A percentile compares a stretch with the other conserved stretches of the same genome.
Evolutionary conservation across 2,888 invertebrate genomes (phyloP).

Genomic region (Dascillus cervinus): DNA sequence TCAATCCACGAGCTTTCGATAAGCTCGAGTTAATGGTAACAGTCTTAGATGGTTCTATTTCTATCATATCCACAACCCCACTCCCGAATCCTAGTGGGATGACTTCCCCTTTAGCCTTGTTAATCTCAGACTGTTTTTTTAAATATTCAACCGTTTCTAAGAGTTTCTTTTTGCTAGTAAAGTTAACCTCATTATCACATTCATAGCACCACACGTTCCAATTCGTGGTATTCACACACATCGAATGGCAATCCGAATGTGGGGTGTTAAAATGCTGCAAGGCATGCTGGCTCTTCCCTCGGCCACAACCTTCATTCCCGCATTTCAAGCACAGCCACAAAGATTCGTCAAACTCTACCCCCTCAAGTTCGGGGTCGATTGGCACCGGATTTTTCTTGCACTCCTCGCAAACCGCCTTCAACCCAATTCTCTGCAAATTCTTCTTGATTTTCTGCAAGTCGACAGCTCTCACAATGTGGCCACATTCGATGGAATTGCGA

Average conservation of each 20-base stretch:
- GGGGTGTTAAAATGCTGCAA: slow-evolving; percentile 66
- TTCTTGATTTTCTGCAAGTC: slow-evolving; percentile 55
- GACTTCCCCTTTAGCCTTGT: slow-evolving; percentile 5
- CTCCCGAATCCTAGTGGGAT: slow-evolving; percentile 6
- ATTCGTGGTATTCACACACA: slow-evolving; percentile 62
- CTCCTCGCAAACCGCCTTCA: slow-evolving; percentile 45
- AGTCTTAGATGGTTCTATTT: slow-evolving; percentile 1
- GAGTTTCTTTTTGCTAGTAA: slow-evolving; percentile 56
- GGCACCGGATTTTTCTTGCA: slow-evolving; percentile 25
- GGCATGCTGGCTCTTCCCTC: slow-evolving; percentile 61
- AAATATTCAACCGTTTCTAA: slow-evolving; percentile 68
- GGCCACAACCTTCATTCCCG: slow-evolving; percentile 69
- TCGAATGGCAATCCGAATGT: slow-evolving; percentile 66
- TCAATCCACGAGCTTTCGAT: slow-evolving; percentile 67
- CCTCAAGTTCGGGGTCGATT: slow-evolving; percentile 23
- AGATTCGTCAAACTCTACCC: slow-evolving; percentile 43
- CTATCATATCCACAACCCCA: slow-evolving; percentile 9
- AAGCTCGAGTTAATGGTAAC: slow-evolving; percentile 21
- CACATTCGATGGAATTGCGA: slow-evolving; percentile 54
- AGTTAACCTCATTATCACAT: slow-evolving; percentile 63
- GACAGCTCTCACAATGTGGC: slow-evolving; percentile 62
- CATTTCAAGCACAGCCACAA: slow-evolving; percentile 79
- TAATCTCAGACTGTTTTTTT: slow-evolving; percentile 46
- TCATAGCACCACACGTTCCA: slow-evolving; percentile 75
- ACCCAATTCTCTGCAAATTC: slow-evolving; percentile 41